Evolutionary conservation across 1,140 invertebrate genomes (phyloP).

Genomic region (Saccostrea cuccullata): DNA sequence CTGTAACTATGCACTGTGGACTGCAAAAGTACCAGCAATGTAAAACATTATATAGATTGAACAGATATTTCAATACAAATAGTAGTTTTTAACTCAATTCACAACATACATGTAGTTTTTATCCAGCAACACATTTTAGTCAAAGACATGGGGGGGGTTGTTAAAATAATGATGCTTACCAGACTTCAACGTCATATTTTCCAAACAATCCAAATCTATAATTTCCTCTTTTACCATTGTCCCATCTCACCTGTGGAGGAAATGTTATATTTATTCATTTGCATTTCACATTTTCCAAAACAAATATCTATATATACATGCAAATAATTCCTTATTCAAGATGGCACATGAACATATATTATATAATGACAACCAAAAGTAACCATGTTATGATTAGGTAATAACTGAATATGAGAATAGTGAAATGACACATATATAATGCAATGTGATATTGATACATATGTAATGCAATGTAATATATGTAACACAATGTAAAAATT

Average conservation of each 20-base stretch:
- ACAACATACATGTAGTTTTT: background rate
- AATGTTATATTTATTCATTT: background rate
- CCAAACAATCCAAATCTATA: slow-evolving; percentile 56
- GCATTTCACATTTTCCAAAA: background rate
- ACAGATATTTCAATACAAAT: background rate
- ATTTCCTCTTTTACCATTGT: slow-evolving; percentile 57
- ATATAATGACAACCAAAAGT: background rate
- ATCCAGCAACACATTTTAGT: background rate
- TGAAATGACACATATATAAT: too few species aligned
- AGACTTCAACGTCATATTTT: slow-evolving; percentile 52
- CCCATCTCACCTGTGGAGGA: slow-evolving; percentile 49
- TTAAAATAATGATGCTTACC: slow-evolving; percentile 22
- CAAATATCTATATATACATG: background rate
- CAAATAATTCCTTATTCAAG: background rate
- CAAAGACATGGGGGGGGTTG: background rate
- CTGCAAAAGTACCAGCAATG: background rate
- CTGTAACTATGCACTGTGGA: slow-evolving; percentile 13
- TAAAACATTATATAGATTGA: background rate
- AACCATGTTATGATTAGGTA: too few species aligned
- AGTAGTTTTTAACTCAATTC: background rate
- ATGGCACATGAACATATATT: background rate
- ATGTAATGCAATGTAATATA: too few species aligned
- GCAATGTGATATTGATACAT: too few species aligned
- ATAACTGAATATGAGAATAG: too few species aligned
- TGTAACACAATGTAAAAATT: too few species aligned